A percentile compares a stretch with the other conserved stretches of the same genome.
Conservation (phyloP, 2,888 invertebrate genomes). For the Osmoderma eremita region DNA sequence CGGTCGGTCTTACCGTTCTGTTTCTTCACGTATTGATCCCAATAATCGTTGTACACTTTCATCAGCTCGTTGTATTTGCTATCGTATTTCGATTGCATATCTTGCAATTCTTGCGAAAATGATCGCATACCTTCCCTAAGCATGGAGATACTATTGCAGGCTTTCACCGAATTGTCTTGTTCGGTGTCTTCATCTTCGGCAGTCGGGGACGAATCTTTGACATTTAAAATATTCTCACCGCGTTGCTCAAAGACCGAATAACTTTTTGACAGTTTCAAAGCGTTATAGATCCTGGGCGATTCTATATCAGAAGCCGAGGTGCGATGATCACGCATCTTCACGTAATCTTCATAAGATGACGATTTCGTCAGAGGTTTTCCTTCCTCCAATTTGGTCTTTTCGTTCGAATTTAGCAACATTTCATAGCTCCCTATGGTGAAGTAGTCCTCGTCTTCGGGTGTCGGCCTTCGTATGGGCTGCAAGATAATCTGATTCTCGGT, state of each 20-base stretch:
- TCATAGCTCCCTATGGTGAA: constrained; percentile 40
- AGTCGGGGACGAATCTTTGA: background rate
- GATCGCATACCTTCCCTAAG: constrained; percentile 48
- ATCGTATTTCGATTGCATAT: constrained; percentile 48
- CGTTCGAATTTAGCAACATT: constrained; percentile 26
- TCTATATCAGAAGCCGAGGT: constrained; percentile 43
- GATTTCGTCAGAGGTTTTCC: constrained; percentile 45
- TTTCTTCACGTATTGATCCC: constrained; percentile 51
- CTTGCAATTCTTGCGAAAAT: constrained; percentile 47
- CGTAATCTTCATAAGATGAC: constrained; percentile 48
- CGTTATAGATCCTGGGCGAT: constrained; percentile 48
- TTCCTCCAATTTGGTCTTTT: constrained; percentile 28
- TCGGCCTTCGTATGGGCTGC: constrained; percentile 46
- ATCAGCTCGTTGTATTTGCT: constrained; percentile 51
- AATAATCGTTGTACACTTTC: constrained; percentile 54
- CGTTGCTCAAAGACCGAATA: constrained; percentile 48
- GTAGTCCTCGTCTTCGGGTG: constrained; percentile 21
- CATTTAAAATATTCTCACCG: constrained; percentile 41
- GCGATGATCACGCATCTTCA: constrained; percentile 46
- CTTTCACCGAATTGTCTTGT: constrained; percentile 45
- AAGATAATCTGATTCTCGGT: constrained; percentile 52
- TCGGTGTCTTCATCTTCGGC: constrained; percentile 25
- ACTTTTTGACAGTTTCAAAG: constrained; percentile 51
- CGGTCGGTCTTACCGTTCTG: constrained; percentile 9
- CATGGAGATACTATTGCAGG: constrained; percentile 52